Base-by-base conservation (phyloP, 2,113 vertebrate species). In the Theristicus caerulescens region DNA sequence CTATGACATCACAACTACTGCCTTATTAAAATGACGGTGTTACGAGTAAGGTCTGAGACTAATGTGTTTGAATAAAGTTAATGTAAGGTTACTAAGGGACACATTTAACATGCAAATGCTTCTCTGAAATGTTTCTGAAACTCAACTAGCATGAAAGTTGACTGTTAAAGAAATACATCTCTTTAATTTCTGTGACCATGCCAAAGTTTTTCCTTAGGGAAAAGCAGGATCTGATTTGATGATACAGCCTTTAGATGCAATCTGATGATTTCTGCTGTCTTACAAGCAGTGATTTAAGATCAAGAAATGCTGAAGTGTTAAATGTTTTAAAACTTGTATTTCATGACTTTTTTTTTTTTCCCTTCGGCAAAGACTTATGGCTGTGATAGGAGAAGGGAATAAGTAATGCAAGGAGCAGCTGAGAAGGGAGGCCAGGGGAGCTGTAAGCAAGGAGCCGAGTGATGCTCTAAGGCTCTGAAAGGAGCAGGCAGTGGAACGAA, bases 121-220 rank as follows among this genome's bases (percentile, higher is more conserved):
- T 59, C 55, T 21, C 51, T 38, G 89, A 87, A 79, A 36, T 51
- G 34, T 64, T 78, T 62, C 77, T 40, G 65, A 73, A 69, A 44
- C 82, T 79, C 4, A 1, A 25, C 36, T 31, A 29, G 54, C 10
- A 0, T 46, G 32, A 6, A 71, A 61, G 85, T 47, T 83, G 82
- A 25, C n/a, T 1, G 5, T 47, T 65, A 21, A 67, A 89, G 55
- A 77, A 77, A 32, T 6, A 7, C 1, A 1, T 73, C 36, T 10
- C 8, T 4, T 36, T 44, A 29, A 80, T 96, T 58, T 52, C 58
- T 58, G 47, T 58, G 86, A 29, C 54, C 0, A 7, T 69, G 70
- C 81, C n/a, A 42, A 96, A 94, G 84, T 96, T 96, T 96, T 88
- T 40, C 47, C 51, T 16, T 52, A 34, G 38, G 65, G 40, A 66